Percentiles rank a stretch among this genome's conserved stretches.
These are phyloP conservation scores for Propithecus perrieri DNA, from an alignment of 2,797 vertebrate genomes.

Conservation along the genomic window DNA sequence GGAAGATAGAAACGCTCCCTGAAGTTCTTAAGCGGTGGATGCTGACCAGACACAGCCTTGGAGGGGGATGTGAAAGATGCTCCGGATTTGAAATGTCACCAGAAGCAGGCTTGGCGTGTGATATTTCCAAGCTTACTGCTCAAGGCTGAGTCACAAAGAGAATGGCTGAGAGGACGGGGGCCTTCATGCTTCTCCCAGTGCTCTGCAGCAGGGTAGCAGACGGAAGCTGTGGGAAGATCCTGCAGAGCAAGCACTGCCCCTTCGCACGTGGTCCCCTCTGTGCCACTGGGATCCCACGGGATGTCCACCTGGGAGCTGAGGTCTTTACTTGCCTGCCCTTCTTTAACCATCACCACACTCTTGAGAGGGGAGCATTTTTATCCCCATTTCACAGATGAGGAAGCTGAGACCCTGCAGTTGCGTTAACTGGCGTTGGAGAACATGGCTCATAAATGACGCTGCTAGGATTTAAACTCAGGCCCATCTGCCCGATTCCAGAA, in stretches of 20 bases:
- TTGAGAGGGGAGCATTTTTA: neutral
- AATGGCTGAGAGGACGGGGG: slow-evolving; percentile 4
- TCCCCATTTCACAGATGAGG: neutral
- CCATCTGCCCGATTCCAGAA: neutral
- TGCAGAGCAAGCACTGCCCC: neutral
- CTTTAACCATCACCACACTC: neutral
- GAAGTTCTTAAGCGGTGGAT: neutral
- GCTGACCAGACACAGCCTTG: neutral
- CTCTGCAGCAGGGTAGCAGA: neutral
- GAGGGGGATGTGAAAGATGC: neutral
- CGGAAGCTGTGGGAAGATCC: neutral
- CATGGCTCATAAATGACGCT: neutral
- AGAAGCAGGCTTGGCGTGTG: slow-evolving; percentile 14
- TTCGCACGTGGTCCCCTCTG: accelerated
- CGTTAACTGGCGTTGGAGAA: neutral
- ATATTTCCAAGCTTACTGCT: slow-evolving; percentile 40
- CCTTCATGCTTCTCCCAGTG: neutral
- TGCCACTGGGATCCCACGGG: accelerated
- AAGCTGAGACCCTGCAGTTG: neutral
- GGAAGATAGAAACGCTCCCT: neutral
- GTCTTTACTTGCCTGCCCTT: neutral
- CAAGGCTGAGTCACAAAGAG: slow-evolving; percentile 59
- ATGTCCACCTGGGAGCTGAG: neutral
- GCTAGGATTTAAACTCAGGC: neutral
- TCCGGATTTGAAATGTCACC: slow-evolving; percentile 68